A percentile compares a stretch with the other conserved stretches of the same genome.
phyloP scores from a whole-genome alignment of 2,888 invertebrate species.

The Kryphioiulus occultus region DNA sequence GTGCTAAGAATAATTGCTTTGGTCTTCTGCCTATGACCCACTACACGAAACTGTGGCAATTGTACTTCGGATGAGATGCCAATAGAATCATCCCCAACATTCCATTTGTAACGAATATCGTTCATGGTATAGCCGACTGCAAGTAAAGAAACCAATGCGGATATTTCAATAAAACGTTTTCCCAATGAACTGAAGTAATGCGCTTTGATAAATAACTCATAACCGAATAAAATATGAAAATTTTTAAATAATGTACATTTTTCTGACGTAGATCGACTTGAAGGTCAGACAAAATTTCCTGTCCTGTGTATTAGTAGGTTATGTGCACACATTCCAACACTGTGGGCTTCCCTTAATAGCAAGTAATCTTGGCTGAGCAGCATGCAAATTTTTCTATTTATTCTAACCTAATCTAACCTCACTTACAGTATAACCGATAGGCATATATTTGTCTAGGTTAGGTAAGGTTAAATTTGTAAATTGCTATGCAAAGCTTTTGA shows the following conservation, averaged over 20 bases:
- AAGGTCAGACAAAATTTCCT: too few species aligned
- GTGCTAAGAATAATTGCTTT: conserved; percentile 96
- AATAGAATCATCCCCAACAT: conserved; percentile 93
- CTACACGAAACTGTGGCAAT: conserved; percentile 97
- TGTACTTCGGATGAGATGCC: conserved; percentile 95
- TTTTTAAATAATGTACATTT: background rate
- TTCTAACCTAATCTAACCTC: too few species aligned
- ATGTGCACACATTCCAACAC: too few species aligned
- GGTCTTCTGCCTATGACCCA: conserved; percentile 93
- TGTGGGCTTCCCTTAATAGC: too few species aligned
- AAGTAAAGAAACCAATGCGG: conserved; percentile 57
- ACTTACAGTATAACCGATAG: too few species aligned
- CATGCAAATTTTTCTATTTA: too few species aligned
- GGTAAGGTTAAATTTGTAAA: too few species aligned
- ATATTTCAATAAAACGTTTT: background rate
- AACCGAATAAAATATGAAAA: background rate
- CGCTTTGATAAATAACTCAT: background rate
- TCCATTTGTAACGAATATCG: conserved; percentile 98
- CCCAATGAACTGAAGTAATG: background rate
- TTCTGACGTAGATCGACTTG: too few species aligned
- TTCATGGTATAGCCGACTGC: conserved; percentile 98
- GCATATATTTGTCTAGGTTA: too few species aligned
- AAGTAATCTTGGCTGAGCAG: too few species aligned
- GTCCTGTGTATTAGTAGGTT: too few species aligned
- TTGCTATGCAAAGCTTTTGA: too few species aligned